Conservation (phyloP, 2,113 vertebrate species). For the Aptenodytes patagonicus region DNA sequence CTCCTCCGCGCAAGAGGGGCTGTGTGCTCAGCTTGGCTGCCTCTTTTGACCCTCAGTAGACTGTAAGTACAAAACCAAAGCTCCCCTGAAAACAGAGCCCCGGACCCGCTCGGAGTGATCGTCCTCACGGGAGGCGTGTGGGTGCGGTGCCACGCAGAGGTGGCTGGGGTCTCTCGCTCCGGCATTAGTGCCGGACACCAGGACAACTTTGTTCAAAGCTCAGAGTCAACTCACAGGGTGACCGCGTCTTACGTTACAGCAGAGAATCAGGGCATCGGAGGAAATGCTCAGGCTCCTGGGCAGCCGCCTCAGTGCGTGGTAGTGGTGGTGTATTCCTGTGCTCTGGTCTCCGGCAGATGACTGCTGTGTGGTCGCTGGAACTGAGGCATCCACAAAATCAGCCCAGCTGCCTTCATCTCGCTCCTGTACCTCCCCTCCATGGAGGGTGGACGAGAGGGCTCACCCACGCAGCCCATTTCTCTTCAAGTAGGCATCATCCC, state of each 20-base stretch:
- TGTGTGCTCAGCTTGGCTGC: neutral
- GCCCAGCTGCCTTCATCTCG: neutral
- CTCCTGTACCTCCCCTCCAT: neutral
- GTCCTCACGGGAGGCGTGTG: rapidly evolving
- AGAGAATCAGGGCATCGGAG: neutral
- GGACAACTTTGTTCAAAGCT: neutral
- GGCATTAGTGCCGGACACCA: neutral
- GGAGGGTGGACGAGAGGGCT: neutral
- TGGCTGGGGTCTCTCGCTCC: neutral
- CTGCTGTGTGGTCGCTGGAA: neutral
- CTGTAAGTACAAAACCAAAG: neutral
- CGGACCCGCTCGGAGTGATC: rapidly evolving
- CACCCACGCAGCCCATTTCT: neutral
- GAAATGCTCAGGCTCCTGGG: neutral
- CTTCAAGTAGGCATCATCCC: neutral
- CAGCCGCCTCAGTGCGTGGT: rapidly evolving
- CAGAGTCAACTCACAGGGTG: neutral
- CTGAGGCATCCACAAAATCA: neutral
- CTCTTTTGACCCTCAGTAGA: neutral
- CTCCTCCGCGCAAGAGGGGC: neutral
- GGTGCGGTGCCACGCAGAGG: neutral
- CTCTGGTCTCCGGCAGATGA: neutral
- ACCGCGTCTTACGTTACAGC: rapidly evolving
- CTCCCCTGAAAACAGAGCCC: neutral
- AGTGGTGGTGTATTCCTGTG: neutral